Conservation (phyloP, 92 coral and sea anemone genomes). For the Palythoa grandis region DNA sequence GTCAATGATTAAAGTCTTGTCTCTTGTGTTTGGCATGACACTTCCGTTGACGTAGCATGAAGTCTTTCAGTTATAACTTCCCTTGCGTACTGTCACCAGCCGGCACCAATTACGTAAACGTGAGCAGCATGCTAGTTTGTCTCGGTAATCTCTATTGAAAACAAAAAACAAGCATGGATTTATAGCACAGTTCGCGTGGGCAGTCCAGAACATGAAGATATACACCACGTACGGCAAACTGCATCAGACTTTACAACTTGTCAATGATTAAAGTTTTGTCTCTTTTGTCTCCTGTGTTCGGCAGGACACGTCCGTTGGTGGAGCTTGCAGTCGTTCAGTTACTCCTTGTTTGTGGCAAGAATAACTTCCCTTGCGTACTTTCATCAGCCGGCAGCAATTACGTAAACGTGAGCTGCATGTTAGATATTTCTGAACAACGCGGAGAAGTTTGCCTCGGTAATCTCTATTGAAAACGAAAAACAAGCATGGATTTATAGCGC, state of each 20-base stretch:
- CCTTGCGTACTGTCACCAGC: neutral
- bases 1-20: neutral
- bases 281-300: conserved; percentile 13
- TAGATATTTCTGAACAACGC: neutral
- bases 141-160: conserved; percentile 19
- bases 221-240: neutral
- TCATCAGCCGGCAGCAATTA: neutral
- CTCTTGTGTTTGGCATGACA: neutral
- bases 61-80: neutral
- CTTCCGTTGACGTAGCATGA: neutral
- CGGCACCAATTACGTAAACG: neutral
- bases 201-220: conserved; percentile 29
- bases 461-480: conserved; percentile 23
- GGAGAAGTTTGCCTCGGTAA: neutral
- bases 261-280: conserved; percentile 2
- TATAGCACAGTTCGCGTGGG: conserved; percentile 35
- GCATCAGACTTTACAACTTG: neutral
- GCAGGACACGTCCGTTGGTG: neutral
- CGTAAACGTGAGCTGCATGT: neutral
- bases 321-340: neutral
- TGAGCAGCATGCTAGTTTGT: neutral
- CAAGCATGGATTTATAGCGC: conserved; percentile 35
- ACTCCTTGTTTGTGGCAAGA: neutral
- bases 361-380: neutral
- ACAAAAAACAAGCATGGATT: conserved; percentile 11